These are phyloP conservation scores for Salminus brasiliensis DNA, from an alignment of 2,113 vertebrate species.

Conservation along the genomic window DNA sequence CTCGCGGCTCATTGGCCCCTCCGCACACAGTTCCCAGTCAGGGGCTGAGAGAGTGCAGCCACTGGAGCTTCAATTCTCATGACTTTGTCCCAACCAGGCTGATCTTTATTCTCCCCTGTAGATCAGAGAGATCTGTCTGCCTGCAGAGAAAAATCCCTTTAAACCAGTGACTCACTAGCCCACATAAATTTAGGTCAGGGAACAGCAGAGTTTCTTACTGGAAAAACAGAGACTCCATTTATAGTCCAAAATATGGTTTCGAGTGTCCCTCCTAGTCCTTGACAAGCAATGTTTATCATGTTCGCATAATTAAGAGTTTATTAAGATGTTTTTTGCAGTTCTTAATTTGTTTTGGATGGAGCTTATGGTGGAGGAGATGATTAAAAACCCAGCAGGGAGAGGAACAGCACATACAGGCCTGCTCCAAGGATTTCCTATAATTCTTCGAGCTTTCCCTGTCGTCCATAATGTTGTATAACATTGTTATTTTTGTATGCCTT, in stretches of 20 bases:
- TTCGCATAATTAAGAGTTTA: not conserved
- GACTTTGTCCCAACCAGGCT: slow-evolving; percentile 13
- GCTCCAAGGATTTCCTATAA: not conserved
- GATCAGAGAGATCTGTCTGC: slow-evolving; percentile 14
- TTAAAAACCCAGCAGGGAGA: not conserved
- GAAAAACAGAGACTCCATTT: slow-evolving; percentile 34
- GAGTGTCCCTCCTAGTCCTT: not conserved
- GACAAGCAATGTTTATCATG: not conserved
- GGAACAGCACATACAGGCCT: not conserved
- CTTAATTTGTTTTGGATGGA: not conserved
- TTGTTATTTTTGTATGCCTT: not conserved
- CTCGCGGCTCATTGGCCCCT: not conserved
- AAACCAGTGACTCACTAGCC: slow-evolving; percentile 29
- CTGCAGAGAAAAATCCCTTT: slow-evolving; percentile 20
- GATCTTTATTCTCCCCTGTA: slow-evolving; percentile 20
- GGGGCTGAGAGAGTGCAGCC: slow-evolving; percentile 10
- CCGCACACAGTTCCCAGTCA: slow-evolving; percentile 10
- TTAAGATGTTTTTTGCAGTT: not conserved
- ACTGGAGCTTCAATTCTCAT: slow-evolving; percentile 36
- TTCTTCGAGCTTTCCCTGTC: not conserved
- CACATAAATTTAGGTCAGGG: slow-evolving; percentile 34
- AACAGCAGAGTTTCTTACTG: slow-evolving; percentile 3
- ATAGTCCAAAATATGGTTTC: not conserved
- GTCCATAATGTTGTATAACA: not conserved
- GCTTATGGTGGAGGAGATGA: not conserved